Evolutionary conservation across 1,140 invertebrate species (phyloP).

Genomic region (Microplitis demolitor): DNA sequence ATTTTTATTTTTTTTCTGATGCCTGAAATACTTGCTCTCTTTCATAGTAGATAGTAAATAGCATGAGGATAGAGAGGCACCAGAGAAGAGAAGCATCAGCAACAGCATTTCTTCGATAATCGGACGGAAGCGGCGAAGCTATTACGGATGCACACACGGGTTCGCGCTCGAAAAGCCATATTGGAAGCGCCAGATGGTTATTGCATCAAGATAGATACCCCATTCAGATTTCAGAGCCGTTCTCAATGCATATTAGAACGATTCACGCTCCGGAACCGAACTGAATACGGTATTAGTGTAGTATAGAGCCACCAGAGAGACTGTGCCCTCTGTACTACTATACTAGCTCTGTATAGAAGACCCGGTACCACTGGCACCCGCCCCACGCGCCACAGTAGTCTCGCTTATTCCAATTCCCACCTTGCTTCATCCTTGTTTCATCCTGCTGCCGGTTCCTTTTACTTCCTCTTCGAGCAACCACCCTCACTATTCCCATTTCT

Average conservation of each 20-base stretch:
- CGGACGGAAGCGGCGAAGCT: slow-evolving; percentile 13
- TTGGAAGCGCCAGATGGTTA: slow-evolving; percentile 40
- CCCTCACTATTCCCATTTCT: not conserved
- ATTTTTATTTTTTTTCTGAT: not conserved
- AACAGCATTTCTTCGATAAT: slow-evolving; percentile 6
- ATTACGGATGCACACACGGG: slow-evolving; percentile 21
- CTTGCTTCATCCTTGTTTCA: slow-evolving; percentile 11
- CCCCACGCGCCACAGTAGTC: not conserved
- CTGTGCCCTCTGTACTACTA: too few species aligned
- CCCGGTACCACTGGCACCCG: not conserved
- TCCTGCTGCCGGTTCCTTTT: not conserved
- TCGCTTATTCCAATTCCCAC: slow-evolving; percentile 7
- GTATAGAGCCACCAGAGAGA: too few species aligned
- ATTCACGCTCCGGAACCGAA: slow-evolving; percentile 41
- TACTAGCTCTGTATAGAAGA: not conserved
- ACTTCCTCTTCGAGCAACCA: not conserved
- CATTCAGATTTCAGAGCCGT: slow-evolving; percentile 37
- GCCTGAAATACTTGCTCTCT: not conserved
- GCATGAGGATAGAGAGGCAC: too few species aligned
- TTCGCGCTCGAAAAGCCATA: slow-evolving; percentile 27
- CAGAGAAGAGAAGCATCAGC: not conserved
- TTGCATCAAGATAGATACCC: slow-evolving; percentile 40
- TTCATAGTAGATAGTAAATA: too few species aligned
- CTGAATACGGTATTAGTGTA: slow-evolving; percentile 45
- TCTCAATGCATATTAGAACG: slow-evolving; percentile 39